These are phyloP conservation scores for Capreolus pygargus DNA, from an alignment of 2,113 vertebrate species.

Conservation along the genomic window DNA sequence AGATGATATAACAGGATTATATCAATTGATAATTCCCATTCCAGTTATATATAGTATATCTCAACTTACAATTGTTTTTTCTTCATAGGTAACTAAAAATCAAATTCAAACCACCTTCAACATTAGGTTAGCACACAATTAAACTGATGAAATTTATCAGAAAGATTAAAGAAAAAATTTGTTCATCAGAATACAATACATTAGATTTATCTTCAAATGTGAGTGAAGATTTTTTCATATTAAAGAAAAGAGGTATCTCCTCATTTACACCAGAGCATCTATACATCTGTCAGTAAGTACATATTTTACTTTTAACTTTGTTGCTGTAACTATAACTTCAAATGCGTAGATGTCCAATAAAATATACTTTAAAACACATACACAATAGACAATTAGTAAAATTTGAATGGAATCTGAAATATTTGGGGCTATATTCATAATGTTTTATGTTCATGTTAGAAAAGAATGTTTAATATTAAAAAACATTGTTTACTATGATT, in stretches of 20 bases:
- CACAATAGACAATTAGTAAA: neutral
- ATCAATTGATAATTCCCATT: neutral
- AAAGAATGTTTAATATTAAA: neutral
- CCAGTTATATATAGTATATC: neutral
- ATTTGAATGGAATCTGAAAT: neutral
- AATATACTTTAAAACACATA: neutral
- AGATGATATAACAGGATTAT: neutral
- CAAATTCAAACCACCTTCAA: neutral
- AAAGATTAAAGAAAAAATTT: neutral
- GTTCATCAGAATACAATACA: neutral
- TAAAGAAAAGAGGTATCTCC: neutral
- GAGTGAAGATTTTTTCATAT: neutral
- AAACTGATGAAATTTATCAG: neutral
- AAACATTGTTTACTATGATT: neutral
- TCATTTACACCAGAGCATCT: neutral
- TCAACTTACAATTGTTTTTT: neutral
- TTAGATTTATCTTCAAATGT: neutral
- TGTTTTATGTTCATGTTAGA: neutral
- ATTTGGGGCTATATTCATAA: neutral
- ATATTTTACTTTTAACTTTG: neutral
- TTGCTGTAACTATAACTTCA: neutral
- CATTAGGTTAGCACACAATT: neutral
- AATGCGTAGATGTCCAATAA: neutral
- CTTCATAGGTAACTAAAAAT: neutral
- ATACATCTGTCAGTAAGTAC: neutral